Evolutionary conservation across 2,797 vertebrate species (phyloP), one percentile per base, ranked within the genome.

Genomic region (Pipistrellus pygmaeus): DNA sequence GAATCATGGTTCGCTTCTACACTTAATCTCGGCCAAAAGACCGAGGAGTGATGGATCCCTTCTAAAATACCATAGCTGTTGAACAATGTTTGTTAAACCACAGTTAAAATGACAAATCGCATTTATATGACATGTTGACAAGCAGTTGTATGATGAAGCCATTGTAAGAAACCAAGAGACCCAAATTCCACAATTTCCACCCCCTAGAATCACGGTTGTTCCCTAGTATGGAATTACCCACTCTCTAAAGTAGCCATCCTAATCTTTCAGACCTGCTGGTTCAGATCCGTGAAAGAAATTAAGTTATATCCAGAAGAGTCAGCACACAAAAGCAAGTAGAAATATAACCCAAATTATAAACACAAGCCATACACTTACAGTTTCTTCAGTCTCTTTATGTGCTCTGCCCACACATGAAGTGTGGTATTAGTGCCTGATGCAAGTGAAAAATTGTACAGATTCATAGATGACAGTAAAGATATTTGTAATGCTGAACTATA

Each of bases 231-330:
- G 64, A 80, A 76, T 38, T 44, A 72, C 17, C 41, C 81, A 88
- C 44, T 62, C 62, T 15, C 12, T 35, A 71, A 87, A 64, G 68
- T 66, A 91, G 64, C n/a, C 25, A 78, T 68, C 27, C 32, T 11
- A 77, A 92, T 64, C 55, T 41, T 72, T 72, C 84, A 48, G 48
- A 84, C 2, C 35, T 44, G n/a, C 53, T 66, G 48, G 60, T 30
- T 93, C 60, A 75, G 72, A 87, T 92, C 35, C 76, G 32, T 71
- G 44, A 85, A 91, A 75, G 76, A 75, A 94, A 88, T 81, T 82
- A 38, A 86, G 77, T 83, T 82, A 84, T 18, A 86, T 68, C 27
- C 73, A 95, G 68, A 80, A 69, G 9, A 77, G 66, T 38, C 18
- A 86, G 68, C 71, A 88, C 2, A 68, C 41, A 76, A 73, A 83